Conservation (phyloP, 2,113 vertebrate genomes). For the Plotosus lineatus region DNA sequence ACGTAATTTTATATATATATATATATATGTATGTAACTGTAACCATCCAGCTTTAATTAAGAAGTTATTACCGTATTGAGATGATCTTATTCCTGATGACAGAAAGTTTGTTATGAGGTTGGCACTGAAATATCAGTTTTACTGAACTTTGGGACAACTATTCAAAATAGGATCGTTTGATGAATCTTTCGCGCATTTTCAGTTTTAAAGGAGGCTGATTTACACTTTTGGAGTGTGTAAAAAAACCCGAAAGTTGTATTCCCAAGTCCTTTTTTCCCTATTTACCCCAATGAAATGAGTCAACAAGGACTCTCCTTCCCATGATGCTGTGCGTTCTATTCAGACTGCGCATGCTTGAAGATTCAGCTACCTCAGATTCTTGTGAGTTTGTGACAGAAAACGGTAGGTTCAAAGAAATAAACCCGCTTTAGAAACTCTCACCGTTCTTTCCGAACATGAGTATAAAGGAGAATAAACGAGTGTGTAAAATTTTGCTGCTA, state of each 20-base stretch:
- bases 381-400: conserved; percentile 5
- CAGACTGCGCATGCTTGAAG: conserved; percentile 25
- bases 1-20: not conserved
- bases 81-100: not conserved
- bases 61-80: not conserved
- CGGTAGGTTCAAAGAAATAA: not conserved
- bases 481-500: not conserved
- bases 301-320: conserved; percentile 56
- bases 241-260: conserved; percentile 61
- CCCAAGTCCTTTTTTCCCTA: not conserved
- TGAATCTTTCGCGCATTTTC: not conserved
- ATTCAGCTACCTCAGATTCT: not conserved
- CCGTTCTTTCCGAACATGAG: not conserved
- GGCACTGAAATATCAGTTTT: not conserved
- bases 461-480: not conserved
- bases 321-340: conserved; percentile 15
- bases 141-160: too few relatives aligned
- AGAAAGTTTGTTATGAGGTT: not conserved
- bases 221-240: not conserved
- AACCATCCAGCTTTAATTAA: not conserved
- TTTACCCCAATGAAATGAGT: not conserved
- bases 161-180: too few relatives aligned
- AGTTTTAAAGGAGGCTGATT: not conserved
- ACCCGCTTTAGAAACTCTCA: not conserved
- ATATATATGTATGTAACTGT: too few relatives aligned